These are phyloP conservation scores for Subanguina moxae DNA, from an alignment of 1,140 invertebrate genomes.

Conservation along the genomic window DNA sequence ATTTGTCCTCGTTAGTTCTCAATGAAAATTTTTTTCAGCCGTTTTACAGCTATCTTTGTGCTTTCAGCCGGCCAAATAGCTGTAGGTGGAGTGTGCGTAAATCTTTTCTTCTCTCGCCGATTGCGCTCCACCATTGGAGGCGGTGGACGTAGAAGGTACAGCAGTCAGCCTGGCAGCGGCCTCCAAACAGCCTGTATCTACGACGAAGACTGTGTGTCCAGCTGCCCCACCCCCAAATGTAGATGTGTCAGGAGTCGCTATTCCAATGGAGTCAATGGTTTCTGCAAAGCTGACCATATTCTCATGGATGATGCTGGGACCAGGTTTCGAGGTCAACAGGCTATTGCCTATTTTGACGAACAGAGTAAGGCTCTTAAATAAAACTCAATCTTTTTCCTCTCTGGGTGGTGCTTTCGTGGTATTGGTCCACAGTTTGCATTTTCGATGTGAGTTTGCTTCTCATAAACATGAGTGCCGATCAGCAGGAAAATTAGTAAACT, in stretches of 20 bases:
- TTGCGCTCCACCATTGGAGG: slow-evolving; percentile 6
- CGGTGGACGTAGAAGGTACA: not conserved
- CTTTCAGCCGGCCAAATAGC: slow-evolving; percentile 44
- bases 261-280: not conserved
- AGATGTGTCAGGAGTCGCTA: slow-evolving; percentile 6
- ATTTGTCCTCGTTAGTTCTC: slow-evolving; percentile 35
- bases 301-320: not conserved
- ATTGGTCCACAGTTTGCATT: not conserved
- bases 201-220: slow-evolving; percentile 16
- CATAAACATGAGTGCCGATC: too few relatives aligned
- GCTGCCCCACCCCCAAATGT: slow-evolving; percentile 9
- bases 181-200: slow-evolving; percentile 19
- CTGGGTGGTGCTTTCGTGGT: not conserved
- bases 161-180: not conserved
- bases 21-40: not conserved
- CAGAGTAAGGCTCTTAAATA: not conserved
- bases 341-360: not conserved
- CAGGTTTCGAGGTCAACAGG: not conserved
- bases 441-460: not conserved
- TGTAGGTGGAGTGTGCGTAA: slow-evolving; percentile 43
- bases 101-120: slow-evolving; percentile 34
- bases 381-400: too few relatives aligned
- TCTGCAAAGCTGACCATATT: slow-evolving; percentile 7
- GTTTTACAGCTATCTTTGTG: not conserved
- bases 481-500: too few relatives aligned